Conservation (phyloP, 2,113 vertebrate species). For the Zeus faber region DNA sequence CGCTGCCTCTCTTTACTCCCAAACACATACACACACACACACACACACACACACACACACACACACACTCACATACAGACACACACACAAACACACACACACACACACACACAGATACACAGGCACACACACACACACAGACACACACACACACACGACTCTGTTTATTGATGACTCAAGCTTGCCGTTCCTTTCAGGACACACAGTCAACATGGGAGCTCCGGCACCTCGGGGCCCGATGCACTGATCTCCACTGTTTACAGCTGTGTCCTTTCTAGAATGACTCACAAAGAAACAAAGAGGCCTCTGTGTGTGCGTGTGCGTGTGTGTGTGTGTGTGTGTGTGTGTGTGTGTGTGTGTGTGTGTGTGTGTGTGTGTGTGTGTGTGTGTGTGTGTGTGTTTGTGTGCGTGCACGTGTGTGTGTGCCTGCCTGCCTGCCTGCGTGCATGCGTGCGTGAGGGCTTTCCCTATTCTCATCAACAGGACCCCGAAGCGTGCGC, state of each 20-base stretch:
- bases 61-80: too few species aligned
- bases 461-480: constrained; percentile 58
- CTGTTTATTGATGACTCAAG: constrained; percentile 68
- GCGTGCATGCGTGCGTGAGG: too few species aligned
- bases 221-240: constrained; percentile 67
- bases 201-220: constrained; percentile 62
- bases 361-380: too few species aligned
- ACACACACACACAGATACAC: too few species aligned
- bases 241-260: constrained; percentile 70
- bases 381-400: too few species aligned
- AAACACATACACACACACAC: constrained; percentile 28
- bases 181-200: constrained; percentile 64
- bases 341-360: too few species aligned
- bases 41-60: constrained; percentile 44
- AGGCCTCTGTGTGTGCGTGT: too few species aligned
- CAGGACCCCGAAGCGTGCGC: constrained; percentile 39
- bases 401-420: too few species aligned
- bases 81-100: too few species aligned
- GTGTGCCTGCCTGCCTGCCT: too few species aligned
- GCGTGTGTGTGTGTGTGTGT: constrained; percentile 50
- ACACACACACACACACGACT: too few species aligned
- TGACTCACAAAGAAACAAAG: constrained; percentile 70
- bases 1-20: background rate
- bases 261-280: constrained; percentile 66
- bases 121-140: too few species aligned